phyloP scores from a whole-genome alignment of 1,140 invertebrate genomes.

The Diprion similis region DNA sequence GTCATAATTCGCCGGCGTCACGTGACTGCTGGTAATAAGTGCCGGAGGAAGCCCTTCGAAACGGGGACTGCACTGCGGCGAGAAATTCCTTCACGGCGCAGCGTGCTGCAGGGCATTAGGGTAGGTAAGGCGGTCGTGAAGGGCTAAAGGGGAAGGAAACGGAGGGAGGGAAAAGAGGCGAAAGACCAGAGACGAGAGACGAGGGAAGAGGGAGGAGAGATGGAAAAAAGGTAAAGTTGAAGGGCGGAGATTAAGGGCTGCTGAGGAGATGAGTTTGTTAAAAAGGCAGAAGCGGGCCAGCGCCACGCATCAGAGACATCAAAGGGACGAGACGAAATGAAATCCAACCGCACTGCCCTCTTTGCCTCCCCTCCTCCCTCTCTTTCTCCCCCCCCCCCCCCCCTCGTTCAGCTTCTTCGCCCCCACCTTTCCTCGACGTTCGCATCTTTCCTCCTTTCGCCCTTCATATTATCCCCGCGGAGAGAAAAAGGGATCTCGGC shows the following conservation, averaged over 20 bases:
- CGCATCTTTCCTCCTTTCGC: conserved; percentile 26
- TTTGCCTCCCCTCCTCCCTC: conserved; percentile 17
- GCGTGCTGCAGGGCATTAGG: neutral
- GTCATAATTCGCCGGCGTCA: neutral
- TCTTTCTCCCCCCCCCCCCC: conserved; percentile 15
- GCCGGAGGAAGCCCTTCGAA: neutral
- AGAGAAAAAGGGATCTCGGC: conserved; percentile 19
- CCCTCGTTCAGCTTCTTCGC: conserved; percentile 22
- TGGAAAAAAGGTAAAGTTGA: conserved; percentile 42
- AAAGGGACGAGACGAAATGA: conserved; percentile 63
- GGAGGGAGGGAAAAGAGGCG: conserved; percentile 2
- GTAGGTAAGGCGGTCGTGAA: neutral
- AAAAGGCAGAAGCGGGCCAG: conserved; percentile 61
- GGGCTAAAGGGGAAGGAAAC: neutral
- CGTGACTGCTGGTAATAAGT: conserved; percentile 3
- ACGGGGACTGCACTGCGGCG: neutral
- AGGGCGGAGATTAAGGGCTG: conserved; percentile 61
- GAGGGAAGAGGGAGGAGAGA: conserved; percentile 33
- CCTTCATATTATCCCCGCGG: conserved; percentile 6
- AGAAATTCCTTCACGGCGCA: neutral
- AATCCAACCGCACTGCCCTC: conserved; percentile 53
- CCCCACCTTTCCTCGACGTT: conserved; percentile 29
- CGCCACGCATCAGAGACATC: conserved; percentile 61
- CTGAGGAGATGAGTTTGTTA: conserved; percentile 62
- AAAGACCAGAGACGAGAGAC: neutral